Percentiles rank a stretch among this genome's conserved stretches.
Conservation (phyloP, 2,888 invertebrate genomes). For the Rhingia rostrata region DNA sequence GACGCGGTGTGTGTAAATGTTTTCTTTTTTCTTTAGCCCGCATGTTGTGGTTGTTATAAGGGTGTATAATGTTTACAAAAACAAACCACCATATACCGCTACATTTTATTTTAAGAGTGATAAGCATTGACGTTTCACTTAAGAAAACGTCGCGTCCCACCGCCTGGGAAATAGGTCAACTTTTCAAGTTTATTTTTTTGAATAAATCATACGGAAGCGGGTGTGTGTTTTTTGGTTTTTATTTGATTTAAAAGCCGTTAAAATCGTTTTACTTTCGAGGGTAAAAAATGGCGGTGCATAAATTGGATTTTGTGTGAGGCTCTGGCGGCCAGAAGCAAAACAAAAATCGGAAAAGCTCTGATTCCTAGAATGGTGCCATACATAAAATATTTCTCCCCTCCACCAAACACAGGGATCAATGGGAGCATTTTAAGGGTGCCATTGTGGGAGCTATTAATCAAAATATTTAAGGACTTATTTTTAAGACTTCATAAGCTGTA, state of each 20-base stretch:
- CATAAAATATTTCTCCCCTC: conserved; percentile 43
- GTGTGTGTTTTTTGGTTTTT: conserved; percentile 31
- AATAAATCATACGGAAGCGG: conserved; percentile 43
- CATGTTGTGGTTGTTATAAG: conserved; percentile 49
- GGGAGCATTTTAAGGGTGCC: conserved; percentile 54
- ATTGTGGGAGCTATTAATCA: conserved; percentile 60
- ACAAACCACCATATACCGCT: not conserved
- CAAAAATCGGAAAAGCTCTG: not conserved
- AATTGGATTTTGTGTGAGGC: conserved; percentile 5
- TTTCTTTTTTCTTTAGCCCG: conserved; percentile 38
- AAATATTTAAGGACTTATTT: conserved; percentile 54
- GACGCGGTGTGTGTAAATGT: conserved; percentile 40
- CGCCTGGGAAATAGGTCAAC: conserved; percentile 41
- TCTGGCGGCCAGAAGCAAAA: conserved; percentile 5
- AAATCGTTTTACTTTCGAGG: conserved; percentile 49
- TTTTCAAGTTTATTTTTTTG: conserved; percentile 11
- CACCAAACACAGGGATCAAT: conserved; percentile 39
- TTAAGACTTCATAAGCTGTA: conserved; percentile 37
- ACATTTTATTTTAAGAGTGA: conserved; percentile 2
- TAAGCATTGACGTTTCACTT: conserved; percentile 4
- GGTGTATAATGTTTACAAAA: conserved; percentile 11
- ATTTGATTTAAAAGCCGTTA: conserved; percentile 58
- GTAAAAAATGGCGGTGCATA: conserved; percentile 49
- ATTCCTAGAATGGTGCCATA: not conserved
- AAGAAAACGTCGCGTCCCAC: not conserved